Evolutionary conservation across 2,797 vertebrate species (phyloP).

Genomic region (Gobio occitaniae): DNA sequence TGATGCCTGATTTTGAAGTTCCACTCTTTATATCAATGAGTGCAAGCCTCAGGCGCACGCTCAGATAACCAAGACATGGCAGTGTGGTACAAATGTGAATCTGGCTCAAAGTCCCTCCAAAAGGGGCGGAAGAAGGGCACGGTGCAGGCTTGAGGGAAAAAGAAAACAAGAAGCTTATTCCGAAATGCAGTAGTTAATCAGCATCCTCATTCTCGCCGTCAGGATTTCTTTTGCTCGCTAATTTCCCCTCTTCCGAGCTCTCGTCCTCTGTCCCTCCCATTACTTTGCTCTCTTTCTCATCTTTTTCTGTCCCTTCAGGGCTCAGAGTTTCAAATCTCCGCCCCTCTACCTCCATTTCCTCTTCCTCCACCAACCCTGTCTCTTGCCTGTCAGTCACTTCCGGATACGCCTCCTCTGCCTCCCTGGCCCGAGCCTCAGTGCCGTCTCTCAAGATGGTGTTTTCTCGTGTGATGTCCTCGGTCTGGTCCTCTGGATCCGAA

Average conservation of each 20-base stretch:
- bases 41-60: conserved; percentile 88
- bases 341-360: conserved; percentile 84
- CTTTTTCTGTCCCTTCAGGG: conserved; percentile 85
- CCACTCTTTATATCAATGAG: conserved; percentile 80
- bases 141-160: conserved; percentile 57
- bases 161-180: conserved; percentile 68
- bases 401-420: conserved; percentile 74
- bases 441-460: conserved; percentile 68
- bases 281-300: conserved; percentile 83
- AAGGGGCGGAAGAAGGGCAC: conserved; percentile 54
- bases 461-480: conserved; percentile 67
- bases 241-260: conserved; percentile 90
- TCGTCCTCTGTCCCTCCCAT: conserved; percentile 85
- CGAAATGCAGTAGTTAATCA: conserved; percentile 64
- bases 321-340: conserved; percentile 87
- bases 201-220: conserved; percentile 56
- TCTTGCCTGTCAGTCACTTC: conserved; percentile 87
- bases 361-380: conserved; percentile 83
- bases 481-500: conserved; percentile 91
- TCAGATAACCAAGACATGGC: conserved; percentile 81
- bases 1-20: conserved; percentile 81
- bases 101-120: conserved; percentile 65
- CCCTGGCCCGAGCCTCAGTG: conserved; percentile 67
- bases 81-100: conserved; percentile 78
- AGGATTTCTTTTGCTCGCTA: conserved; percentile 88